phyloP scores from a whole-genome alignment of 2,797 vertebrate species.

The Rhinophrynus dorsalis region DNA sequence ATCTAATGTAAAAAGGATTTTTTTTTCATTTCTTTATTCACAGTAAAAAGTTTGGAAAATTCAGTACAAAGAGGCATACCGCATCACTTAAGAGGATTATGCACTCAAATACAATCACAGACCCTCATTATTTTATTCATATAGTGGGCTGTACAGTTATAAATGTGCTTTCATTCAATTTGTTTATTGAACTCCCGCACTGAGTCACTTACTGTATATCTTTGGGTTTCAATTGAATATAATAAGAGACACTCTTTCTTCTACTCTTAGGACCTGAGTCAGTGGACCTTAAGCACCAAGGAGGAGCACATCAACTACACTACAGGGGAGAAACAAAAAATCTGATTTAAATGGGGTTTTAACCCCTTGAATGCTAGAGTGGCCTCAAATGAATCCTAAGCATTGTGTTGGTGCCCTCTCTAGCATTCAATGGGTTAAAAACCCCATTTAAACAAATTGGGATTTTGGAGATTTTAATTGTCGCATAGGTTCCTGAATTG shows the following conservation, averaged over 20 bases:
- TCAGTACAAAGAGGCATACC: slow-evolving; percentile 6
- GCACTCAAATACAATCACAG: slow-evolving; percentile 23
- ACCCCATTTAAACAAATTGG: too few species aligned
- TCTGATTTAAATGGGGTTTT: too few species aligned
- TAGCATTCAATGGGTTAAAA: too few species aligned
- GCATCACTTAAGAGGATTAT: slow-evolving; percentile 39
- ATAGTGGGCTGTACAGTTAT: slow-evolving; percentile 24
- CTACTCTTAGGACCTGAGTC: not conserved
- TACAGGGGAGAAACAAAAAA: too few species aligned
- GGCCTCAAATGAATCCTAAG: too few species aligned
- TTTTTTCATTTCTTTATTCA: slow-evolving; percentile 11
- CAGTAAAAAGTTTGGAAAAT: slow-evolving; percentile 24
- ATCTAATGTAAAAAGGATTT: slow-evolving; percentile 14
- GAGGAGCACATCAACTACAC: too few species aligned
- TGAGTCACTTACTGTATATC: not conserved
- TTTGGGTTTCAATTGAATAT: not conserved
- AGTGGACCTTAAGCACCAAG: too few species aligned
- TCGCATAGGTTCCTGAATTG: too few species aligned
- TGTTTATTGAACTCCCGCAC: slow-evolving; percentile 13
- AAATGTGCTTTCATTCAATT: slow-evolving; percentile 9
- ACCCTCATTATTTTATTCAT: slow-evolving; percentile 25
- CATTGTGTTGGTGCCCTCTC: too few species aligned
- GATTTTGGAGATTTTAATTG: too few species aligned
- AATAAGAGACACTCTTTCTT: not conserved
- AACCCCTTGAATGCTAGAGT: too few species aligned